A percentile compares a stretch with the other conserved stretches of the same genome.
phyloP scores from a whole-genome alignment of 2,888 invertebrate genomes.

The Chrysina gloriosa region DNA sequence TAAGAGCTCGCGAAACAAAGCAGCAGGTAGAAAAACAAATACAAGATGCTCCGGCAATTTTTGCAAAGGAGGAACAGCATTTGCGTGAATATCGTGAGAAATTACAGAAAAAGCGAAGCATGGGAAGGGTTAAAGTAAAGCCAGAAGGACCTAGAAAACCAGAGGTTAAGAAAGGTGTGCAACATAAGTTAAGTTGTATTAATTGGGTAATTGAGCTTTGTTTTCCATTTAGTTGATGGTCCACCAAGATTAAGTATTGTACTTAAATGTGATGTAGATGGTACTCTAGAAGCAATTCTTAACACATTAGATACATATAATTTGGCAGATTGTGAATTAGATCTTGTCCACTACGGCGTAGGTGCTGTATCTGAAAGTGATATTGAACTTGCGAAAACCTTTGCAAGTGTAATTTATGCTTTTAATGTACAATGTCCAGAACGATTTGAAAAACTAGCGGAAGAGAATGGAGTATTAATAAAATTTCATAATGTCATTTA shows the following conservation, averaged over 20 bases:
- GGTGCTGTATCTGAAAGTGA: constrained; percentile 88
- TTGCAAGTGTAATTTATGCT: constrained; percentile 85
- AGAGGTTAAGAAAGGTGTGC: constrained; percentile 61
- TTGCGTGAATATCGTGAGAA: constrained; percentile 72
- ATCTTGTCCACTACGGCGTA: constrained; percentile 90
- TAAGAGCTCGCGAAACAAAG: constrained; percentile 68
- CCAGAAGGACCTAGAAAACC: constrained; percentile 72
- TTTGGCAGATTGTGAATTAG: constrained; percentile 79
- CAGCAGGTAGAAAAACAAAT: constrained; percentile 73
- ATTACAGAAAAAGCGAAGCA: constrained; percentile 70
- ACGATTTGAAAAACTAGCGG: constrained; percentile 67
- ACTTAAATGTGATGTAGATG: constrained; percentile 91
- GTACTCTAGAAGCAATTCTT: constrained; percentile 94
- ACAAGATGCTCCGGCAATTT: constrained; percentile 72
- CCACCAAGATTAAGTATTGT: constrained; percentile 60
- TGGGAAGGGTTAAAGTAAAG: constrained; percentile 71
- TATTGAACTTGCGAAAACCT: constrained; percentile 81
- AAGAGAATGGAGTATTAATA: constrained; percentile 69
- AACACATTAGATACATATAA: constrained; percentile 91
- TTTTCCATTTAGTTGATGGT: constrained; percentile 47
- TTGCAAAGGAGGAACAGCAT: constrained; percentile 75
- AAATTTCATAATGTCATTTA: constrained; percentile 91
- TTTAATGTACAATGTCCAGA: constrained; percentile 81
- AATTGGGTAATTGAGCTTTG: background rate
- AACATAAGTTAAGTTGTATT: background rate